A percentile compares a stretch with the other conserved stretches of the same genome.
Evolutionary conservation across 2,113 vertebrate genomes (phyloP).

Genomic region (Ammospiza nelsoni): DNA sequence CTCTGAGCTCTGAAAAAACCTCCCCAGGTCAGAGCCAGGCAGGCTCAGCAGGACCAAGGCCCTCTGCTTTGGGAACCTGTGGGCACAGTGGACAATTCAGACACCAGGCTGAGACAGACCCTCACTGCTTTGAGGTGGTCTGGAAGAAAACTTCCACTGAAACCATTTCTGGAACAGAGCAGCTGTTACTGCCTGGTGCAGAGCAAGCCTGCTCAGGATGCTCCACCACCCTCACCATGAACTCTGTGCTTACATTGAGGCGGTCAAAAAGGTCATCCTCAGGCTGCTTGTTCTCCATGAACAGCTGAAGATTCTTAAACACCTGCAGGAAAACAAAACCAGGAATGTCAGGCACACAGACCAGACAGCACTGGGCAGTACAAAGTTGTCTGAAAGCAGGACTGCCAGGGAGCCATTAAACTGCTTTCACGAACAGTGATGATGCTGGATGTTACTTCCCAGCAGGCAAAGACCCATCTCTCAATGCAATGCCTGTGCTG

Average conservation of each 20-base stretch:
- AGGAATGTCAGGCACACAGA: neutral
- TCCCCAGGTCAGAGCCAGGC: neutral
- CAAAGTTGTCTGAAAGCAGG: neutral
- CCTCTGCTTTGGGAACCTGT: neutral
- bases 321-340: slow-evolving; percentile 76
- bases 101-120: neutral
- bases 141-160: neutral
- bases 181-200: neutral
- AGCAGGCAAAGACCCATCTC: neutral
- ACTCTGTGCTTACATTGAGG: slow-evolving; percentile 85
- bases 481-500: neutral
- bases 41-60: neutral
- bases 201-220: neutral
- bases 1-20: neutral
- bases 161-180: neutral
- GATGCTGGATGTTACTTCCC: neutral
- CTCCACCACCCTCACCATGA: neutral
- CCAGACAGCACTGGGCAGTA: neutral
- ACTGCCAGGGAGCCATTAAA: neutral
- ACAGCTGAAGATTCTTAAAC: slow-evolving; percentile 96
- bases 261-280: slow-evolving; percentile 97
- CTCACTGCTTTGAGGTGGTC: neutral
- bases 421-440: neutral
- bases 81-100: neutral
- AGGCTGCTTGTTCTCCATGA: slow-evolving; percentile 96